Base-by-base conservation (phyloP, 2,888 invertebrate species). In the Amblyteles armatorius region DNA sequence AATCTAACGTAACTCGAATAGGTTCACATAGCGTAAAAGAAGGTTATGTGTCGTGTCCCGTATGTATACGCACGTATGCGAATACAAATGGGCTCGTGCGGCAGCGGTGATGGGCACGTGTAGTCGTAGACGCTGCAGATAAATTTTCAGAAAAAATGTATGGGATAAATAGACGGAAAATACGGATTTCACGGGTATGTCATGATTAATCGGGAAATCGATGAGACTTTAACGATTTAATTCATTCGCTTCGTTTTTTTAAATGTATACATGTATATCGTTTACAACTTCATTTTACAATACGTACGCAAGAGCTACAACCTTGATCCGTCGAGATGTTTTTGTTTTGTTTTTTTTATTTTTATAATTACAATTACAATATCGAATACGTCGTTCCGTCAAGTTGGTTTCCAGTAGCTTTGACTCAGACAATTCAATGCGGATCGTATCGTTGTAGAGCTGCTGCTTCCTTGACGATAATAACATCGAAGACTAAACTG, bases 201-300 rank as follows among this genome's bases (percentile, higher is more conserved):
- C 55, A 16, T 4, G 29, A 33, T 63, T 16, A 16, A 33, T 63
- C 7, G 26, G 7, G 33, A 13, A 52, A 72, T 55, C 13, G n/a
- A 52, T 40, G 22, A 72, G 16, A 40, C 1, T 36, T 13, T 19
- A 19, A 57, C 36, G 33, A 72, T 50, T 48, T 60, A 83, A 65
- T 40, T 79, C 73, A 73, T 82, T 78, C 78, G 11, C 71, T 55
- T 83, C 57, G 50, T 71, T 85, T 82, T 82, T 82, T 82, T 67
- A 82, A 82, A 85, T 85, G 60, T 74, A 74, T 74, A 48, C 63
- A 82, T 79, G 71, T 82, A 82, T 82, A 85, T 82, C 74, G 84
- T 82, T 84, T 81, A 82, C 81, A 84, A 76, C 67, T 79, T 81
- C n/a, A 72, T 79, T 85, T 85, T 33, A 83, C 83, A 83, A 79